Evolutionary conservation across 2,888 invertebrate genomes (phyloP), one percentile per base, ranked within the genome.

Genomic region (Phasia obesa): DNA sequence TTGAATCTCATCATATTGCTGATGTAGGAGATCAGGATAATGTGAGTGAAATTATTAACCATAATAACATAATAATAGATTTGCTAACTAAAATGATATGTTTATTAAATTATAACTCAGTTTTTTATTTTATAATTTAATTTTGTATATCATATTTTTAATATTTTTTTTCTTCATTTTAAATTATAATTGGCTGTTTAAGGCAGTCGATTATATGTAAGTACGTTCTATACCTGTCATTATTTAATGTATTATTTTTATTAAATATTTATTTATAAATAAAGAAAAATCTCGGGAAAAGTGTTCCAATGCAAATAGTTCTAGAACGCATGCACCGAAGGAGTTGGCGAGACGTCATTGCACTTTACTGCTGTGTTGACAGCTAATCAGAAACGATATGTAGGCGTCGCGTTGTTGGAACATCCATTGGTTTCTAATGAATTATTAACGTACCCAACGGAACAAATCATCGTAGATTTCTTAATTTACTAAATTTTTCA

Each of bases 1-100:
- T 99, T 93, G 98, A 99, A 92, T 97, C 98, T 81, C 94, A 98
- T 93, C 99, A 99, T 92, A 93, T 97, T 90, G 95, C 95, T 77
- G 99, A 99, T 91, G 93, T 92, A 84, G 98, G 98, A 70, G 94
- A 95, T 85, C 94, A 95, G 91, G 93, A 95, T 87, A 99, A 99
- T 93, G 98, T 98, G 93, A 96, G 97, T 95, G 65, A 62, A 62
- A 47, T 27, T 53, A 75, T 75, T 49, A 80, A 71, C 25, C 38
- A 42, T 51, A 25, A 21, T 27, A 53, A 17, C 38, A 42, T 51
- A 25, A 21, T 27, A 53, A 17, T 53, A 62, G 38, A 38, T 21
- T 19, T 42, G 19, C 17, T 31, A 25, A 38, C 9, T 6, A 55
- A 42, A 42, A 42, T 42, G 15, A 15, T 47, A 17, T 42, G n/a